Conservation (phyloP, 2,797 vertebrate species). For the Falco peregrinus region DNA sequence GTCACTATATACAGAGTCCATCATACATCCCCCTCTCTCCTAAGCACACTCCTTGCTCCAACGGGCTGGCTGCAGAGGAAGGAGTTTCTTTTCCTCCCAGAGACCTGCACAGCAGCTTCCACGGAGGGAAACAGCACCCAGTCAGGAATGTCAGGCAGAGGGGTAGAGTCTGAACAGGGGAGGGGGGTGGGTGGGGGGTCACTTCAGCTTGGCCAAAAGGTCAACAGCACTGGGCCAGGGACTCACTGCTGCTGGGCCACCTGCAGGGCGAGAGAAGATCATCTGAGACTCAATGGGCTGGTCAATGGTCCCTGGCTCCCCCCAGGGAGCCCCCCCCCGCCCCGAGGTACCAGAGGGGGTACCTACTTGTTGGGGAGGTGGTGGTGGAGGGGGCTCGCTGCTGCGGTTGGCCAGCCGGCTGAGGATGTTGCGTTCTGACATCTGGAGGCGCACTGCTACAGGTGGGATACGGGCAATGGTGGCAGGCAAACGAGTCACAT, state of each 20-base stretch:
- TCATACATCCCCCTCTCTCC: slow-evolving; percentile 67
- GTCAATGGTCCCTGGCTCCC: neutral
- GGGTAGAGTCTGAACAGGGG: slow-evolving; percentile 52
- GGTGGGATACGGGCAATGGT: slow-evolving; percentile 98
- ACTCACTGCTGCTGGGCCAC: slow-evolving; percentile 83
- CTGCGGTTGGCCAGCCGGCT: slow-evolving; percentile 95
- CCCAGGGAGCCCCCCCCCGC: rapidly evolving
- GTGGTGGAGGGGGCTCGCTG: slow-evolving; percentile 85
- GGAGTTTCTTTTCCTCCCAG: slow-evolving; percentile 61
- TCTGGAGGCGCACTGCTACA: slow-evolving; percentile 94
- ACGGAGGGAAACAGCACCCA: slow-evolving; percentile 66
- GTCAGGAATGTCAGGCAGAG: slow-evolving; percentile 71
- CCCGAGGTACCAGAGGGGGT: neutral
- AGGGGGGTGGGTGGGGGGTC: neutral
- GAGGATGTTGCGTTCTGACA: slow-evolving; percentile 98
- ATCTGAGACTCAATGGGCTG: neutral
- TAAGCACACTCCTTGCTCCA: slow-evolving; percentile 73
- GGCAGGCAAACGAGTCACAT: slow-evolving; percentile 95
- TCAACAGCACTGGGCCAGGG: slow-evolving; percentile 63
- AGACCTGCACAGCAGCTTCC: slow-evolving; percentile 64
- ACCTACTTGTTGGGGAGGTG: slow-evolving; percentile 85
- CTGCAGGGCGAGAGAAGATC: slow-evolving; percentile 14
- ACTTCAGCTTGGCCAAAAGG: slow-evolving; percentile 74
- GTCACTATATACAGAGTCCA: slow-evolving; percentile 75
- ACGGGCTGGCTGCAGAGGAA: slow-evolving; percentile 68